A percentile compares a stretch with the other conserved stretches of the same genome.
These are phyloP conservation scores for Cephus rjabovi DNA, from an alignment of 2,888 invertebrate genomes.

Conservation along the genomic window DNA sequence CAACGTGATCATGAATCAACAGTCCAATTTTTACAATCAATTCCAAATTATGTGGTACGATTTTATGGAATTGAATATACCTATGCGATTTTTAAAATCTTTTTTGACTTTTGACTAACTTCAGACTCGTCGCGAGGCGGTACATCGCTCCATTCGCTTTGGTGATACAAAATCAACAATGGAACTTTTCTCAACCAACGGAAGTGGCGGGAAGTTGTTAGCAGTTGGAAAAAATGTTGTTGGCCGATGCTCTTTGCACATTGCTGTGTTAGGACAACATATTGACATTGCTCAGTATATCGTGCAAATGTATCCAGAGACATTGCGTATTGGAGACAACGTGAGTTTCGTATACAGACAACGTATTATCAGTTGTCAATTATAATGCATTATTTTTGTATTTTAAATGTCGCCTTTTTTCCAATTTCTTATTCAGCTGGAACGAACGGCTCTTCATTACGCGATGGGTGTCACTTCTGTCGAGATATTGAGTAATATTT, in stretches of 20 bases:
- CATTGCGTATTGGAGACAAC: conserved; percentile 84
- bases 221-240: conserved; percentile 76
- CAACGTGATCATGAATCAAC: conserved; percentile 77
- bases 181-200: conserved; percentile 68
- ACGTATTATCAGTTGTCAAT: background rate
- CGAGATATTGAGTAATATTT: conserved; percentile 81
- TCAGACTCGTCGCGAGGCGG: conserved; percentile 81
- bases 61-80: background rate
- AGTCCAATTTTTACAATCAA: conserved; percentile 76
- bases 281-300: conserved; percentile 85
- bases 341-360: conserved; percentile 69
- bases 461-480: conserved; percentile 90
- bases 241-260: conserved; percentile 85
- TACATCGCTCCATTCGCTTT: conserved; percentile 79
- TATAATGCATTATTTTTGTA: background rate
- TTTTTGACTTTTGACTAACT: conserved; percentile 19
- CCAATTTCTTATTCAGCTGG: conserved; percentile 72
- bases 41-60: conserved; percentile 80
- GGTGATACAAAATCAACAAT: conserved; percentile 74
- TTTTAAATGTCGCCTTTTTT: conserved; percentile 9
- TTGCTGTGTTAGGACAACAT: conserved; percentile 86
- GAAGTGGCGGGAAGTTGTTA: conserved; percentile 69
- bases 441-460: conserved; percentile 89
- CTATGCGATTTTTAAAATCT: background rate
- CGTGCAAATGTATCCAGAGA: conserved; percentile 78